Evolutionary conservation across 2,113 vertebrate species (phyloP).

Genomic region (Siniperca chuatsi): DNA sequence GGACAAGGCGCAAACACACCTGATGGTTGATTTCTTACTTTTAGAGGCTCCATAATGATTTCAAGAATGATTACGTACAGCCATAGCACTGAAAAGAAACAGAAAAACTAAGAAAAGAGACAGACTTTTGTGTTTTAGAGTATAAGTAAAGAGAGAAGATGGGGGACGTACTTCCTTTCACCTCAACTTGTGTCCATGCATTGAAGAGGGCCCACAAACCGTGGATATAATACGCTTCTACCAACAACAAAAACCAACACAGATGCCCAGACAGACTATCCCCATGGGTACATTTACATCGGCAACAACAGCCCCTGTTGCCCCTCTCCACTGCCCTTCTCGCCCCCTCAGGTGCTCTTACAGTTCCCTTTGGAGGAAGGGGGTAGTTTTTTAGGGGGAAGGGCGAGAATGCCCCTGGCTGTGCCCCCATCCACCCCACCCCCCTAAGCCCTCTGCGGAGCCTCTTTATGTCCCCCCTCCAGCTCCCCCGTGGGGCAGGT

Average conservation of each 20-base stretch:
- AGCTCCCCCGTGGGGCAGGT: slow-evolving; percentile 95
- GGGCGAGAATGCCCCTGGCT: slow-evolving; percentile 89
- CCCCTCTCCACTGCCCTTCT: slow-evolving; percentile 49
- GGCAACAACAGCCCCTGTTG: slow-evolving; percentile 62
- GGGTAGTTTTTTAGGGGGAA: slow-evolving; percentile 3
- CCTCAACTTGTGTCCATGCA: slow-evolving; percentile 1
- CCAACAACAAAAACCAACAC: slow-evolving; percentile 56
- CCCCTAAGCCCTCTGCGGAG: slow-evolving; percentile 88
- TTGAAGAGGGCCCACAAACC: background rate
- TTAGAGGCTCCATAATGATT: background rate
- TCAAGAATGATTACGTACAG: too few relatives aligned
- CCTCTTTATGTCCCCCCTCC: slow-evolving; percentile 79
- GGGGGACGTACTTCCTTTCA: background rate
- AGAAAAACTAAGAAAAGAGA: background rate
- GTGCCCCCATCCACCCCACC: slow-evolving; percentile 81
- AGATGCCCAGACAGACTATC: slow-evolving; percentile 68
- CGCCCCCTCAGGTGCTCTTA: slow-evolving; percentile 88
- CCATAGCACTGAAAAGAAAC: background rate
- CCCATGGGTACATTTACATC: slow-evolving; percentile 75
- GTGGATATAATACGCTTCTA: background rate
- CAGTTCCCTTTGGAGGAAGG: slow-evolving; percentile 81
- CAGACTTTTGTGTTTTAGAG: background rate
- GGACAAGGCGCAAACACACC: background rate
- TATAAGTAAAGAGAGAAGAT: background rate
- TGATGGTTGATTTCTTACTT: background rate